Base-by-base conservation (phyloP, 92 coral and sea anemone genomes). In the Epizoanthus fatuus region DNA sequence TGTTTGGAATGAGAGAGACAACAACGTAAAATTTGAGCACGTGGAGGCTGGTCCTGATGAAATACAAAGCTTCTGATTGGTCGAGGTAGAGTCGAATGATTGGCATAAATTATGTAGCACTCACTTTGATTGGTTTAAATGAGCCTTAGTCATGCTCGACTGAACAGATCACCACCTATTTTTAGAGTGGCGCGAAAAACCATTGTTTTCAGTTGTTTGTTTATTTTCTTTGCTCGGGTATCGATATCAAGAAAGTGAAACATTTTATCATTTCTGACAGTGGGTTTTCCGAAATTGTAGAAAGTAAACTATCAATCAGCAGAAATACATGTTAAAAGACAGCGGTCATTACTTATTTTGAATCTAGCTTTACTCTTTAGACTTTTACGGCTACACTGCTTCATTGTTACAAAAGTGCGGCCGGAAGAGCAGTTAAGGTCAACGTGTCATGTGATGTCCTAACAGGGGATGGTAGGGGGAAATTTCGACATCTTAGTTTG, bases 51-150 rank as follows among this genome's bases (percentile, higher is more conserved):
- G 91, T 85, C 37, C 72, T 56, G 80, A 60, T 52, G 53, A 72
- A 92, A 72, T 86, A 87, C 90, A 93, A 94, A 71, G 75, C 2
- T 35, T 72, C 72, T 92, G 95, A 92, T 94, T 94, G 98, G 98
- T 67, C 60, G 16, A 80, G 3, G 17, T 1, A 59, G 79, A 70
- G 83, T 86, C 88, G 83, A 55, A 54, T 74, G 93, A 94, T 75
- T 83, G 85, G 58, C 59, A 84, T 88, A 81, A 86, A 76, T 83
- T 51, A 60, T 67, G 25, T 72, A 35, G 39, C 47, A 65, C 54
- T 70, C 55, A 56, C 37, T 91, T 12, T 89, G 92, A 94, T 94
- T 94, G 98, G 97, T 57, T 69, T 4, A 64, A 71, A 71, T 42
- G 69, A 74, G 84, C 55, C 73, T 59, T 15, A 72, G 92, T 60